These are phyloP conservation scores for Capromys pilorides DNA, from an alignment of 2,797 vertebrate genomes.

Conservation along the genomic window DNA sequence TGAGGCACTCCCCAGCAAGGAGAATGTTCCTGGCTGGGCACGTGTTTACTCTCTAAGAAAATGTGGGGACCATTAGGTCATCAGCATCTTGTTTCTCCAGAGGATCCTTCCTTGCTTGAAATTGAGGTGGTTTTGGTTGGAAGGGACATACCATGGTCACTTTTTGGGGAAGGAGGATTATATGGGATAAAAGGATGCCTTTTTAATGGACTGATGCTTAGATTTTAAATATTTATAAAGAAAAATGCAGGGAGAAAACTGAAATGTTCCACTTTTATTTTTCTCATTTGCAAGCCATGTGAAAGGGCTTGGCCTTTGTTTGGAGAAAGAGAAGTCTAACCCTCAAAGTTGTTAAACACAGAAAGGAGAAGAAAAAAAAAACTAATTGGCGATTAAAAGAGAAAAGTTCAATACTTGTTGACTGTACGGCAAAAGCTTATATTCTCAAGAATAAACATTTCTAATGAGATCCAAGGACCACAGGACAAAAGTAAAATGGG, in stretches of 20 bases:
- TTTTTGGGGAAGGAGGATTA: slow-evolving; percentile 38
- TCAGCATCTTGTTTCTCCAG: neutral
- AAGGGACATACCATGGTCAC: neutral
- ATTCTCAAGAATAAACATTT: slow-evolving; percentile 73
- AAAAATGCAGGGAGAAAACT: neutral
- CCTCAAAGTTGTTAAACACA: slow-evolving; percentile 29
- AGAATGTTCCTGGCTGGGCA: neutral
- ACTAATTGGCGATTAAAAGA: slow-evolving; percentile 71
- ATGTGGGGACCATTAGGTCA: neutral
- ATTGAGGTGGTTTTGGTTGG: slow-evolving; percentile 36
- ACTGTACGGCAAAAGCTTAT: slow-evolving; percentile 54
- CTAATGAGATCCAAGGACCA: slow-evolving; percentile 76
- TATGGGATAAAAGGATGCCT: slow-evolving; percentile 16
- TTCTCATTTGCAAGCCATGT: neutral
- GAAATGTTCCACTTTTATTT: slow-evolving; percentile 15
- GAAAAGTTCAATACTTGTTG: slow-evolving; percentile 57
- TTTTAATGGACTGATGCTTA: slow-evolving; percentile 6
- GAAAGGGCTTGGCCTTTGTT: slow-evolving; percentile 44
- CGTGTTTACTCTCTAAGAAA: neutral
- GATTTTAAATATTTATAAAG: slow-evolving; percentile 68
- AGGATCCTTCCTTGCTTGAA: neutral
- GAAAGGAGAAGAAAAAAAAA: slow-evolving; percentile 55
- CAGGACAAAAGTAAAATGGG: slow-evolving; percentile 73
- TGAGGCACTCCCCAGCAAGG: neutral
- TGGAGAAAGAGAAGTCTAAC: neutral